Evolutionary conservation across 2,113 vertebrate genomes (phyloP).

Genomic region (Hemibagrus wyckioides): DNA sequence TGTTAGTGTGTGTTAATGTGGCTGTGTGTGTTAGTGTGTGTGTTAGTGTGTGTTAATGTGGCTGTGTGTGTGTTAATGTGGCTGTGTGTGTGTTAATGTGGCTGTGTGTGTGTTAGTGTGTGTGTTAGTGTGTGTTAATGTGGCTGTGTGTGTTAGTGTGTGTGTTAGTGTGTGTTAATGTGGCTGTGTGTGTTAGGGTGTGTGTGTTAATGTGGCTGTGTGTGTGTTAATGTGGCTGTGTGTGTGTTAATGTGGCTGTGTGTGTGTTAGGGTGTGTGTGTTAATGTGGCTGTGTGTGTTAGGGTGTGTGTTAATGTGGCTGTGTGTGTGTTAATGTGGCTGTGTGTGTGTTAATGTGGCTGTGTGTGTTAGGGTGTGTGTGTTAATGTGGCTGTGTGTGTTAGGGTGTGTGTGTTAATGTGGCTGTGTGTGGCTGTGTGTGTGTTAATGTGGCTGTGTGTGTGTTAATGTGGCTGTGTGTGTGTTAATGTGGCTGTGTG

Average conservation of each 20-base stretch:
- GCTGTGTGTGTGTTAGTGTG: background rate
- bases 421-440: background rate
- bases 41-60: background rate
- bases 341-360: background rate
- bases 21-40: background rate
- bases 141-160: background rate
- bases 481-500: background rate
- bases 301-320: background rate
- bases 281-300: no score
- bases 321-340: constrained; percentile 3
- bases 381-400: no score
- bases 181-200: background rate
- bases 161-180: background rate
- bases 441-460: background rate
- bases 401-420: background rate
- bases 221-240: background rate
- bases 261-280: background rate
- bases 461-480: background rate
- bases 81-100: background rate
- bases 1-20: background rate
- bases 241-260: background rate
- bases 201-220: background rate
- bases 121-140: constrained; percentile 2
- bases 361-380: background rate
- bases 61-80: background rate